Evolutionary conservation across 2,113 vertebrate genomes (phyloP).

Genomic region (Galemys pyrenaicus): DNA sequence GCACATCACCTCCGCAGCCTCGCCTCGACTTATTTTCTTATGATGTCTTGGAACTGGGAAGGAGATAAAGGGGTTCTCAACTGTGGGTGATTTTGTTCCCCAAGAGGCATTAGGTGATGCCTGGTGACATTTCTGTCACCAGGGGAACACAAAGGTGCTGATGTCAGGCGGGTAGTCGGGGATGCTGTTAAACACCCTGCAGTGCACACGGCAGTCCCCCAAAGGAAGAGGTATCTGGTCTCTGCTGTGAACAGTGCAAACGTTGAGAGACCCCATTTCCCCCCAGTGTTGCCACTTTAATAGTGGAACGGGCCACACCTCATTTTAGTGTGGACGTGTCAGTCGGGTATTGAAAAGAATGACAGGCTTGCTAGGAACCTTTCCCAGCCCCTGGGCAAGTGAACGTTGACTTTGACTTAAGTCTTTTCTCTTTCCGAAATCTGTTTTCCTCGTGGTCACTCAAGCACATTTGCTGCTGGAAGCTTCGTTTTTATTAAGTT

Average conservation of each 20-base stretch:
- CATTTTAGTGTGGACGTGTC: background rate
- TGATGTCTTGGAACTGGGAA: background rate
- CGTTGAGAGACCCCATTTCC: background rate
- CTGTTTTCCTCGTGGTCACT: background rate
- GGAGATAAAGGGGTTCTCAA: background rate
- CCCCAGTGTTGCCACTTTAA: background rate
- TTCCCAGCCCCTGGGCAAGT: too few species aligned
- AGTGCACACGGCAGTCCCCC: background rate
- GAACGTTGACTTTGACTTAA: background rate
- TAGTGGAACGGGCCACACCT: background rate
- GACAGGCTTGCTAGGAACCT: background rate
- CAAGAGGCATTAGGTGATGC: background rate
- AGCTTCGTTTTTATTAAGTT: background rate
- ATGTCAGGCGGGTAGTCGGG: background rate
- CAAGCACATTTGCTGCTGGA: background rate
- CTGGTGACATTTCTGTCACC: background rate
- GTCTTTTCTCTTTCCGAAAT: slow-evolving; percentile 20
- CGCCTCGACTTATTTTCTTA: background rate
- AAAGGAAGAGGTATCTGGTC: background rate
- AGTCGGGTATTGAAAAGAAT: background rate
- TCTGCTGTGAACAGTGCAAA: background rate
- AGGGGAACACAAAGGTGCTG: background rate
- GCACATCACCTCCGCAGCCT: background rate
- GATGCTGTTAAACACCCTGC: background rate
- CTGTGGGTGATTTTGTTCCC: background rate